Conservation (phyloP, 2,113 vertebrate genomes). For the Oryzias javanicus region DNA sequence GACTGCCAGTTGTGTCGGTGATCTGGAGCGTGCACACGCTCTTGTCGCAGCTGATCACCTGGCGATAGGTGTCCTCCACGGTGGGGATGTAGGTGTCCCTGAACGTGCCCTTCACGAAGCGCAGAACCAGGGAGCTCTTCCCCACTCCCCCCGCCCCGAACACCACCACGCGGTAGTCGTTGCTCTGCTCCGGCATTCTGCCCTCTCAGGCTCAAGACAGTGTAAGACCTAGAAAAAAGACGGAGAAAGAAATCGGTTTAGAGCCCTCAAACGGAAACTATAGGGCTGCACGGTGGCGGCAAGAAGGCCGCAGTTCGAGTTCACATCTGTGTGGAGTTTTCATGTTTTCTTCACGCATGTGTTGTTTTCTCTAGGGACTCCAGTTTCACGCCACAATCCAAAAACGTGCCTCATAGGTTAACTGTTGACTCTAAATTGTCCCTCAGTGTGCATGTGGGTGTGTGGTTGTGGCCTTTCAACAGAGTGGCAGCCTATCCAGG, state of each 20-base stretch:
- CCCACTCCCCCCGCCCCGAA: conserved; percentile 93
- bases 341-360: no score
- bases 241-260: conserved; percentile 11
- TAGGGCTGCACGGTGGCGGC: no score
- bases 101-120: conserved; percentile 96
- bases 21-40: conserved; percentile 96
- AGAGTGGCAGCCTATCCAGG: no score
- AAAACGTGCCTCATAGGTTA: no score
- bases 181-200: conserved; percentile 96
- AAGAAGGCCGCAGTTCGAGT: no score
- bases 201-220: conserved; percentile 55
- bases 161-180: conserved; percentile 96
- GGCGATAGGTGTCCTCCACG: conserved; percentile 95
- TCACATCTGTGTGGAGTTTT: no score
- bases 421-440: no score
- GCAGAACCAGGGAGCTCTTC: conserved; percentile 95
- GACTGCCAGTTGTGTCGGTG: conserved; percentile 96
- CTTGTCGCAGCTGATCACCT: conserved; percentile 98
- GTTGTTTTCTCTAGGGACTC: no score
- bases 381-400: no score
- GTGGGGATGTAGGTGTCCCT: conserved; percentile 97
- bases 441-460: no score
- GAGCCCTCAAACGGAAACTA: no score
- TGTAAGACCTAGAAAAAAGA: conserved; percentile 50
- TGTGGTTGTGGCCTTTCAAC: no score